Evolutionary conservation across 2,113 vertebrate species (phyloP), one percentile per base, ranked within the genome.

Genomic region (Semnornis frantzii): DNA sequence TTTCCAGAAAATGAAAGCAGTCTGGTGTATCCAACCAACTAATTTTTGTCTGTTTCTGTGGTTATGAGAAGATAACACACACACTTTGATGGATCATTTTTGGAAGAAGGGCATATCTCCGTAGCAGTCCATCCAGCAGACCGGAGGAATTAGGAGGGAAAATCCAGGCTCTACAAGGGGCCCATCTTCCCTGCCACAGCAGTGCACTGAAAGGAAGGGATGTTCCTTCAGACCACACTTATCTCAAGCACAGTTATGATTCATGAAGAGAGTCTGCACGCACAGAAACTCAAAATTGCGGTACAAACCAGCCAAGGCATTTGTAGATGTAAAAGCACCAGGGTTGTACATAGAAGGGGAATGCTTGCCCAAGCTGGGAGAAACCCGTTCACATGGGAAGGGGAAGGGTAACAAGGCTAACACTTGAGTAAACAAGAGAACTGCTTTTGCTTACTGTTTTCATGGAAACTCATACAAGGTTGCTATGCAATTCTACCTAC

Each of bases 51-150:
- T 75, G 31, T 94, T 93, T 82, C 90, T 17, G 2, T 81, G 84
- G 94, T 81, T 95, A 91, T 72, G 31, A 65, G 44, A 65, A 73
- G 85, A 94, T 85, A 95, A 93, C 72, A 92, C 18, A 46, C 4
- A 8, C 19, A 71, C 31, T 39, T 52, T 42, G 31, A 66, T 18
- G 2, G 48, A 62, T 76, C 59, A 37, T 75, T 95, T 87, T 66
- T 93, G 78, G 76, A 69, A 89, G 34, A 62, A 30, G 16, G 15
- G 27, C 65, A 20, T 78, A 60, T 75, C 37, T 69, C 79, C 71
- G 30, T 15, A 71, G 37, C 69, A 85, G 25, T 59, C 55, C n/a
- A 28, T 50, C 9, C 85, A 58, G 66, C 73, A 82, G 34, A 73
- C 12, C 2, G 2, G n/a, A 87, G 33, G 50, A 70, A 87, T 83